Base-by-base conservation (phyloP, 2,113 vertebrate species). In the Callipepla californica region DNA sequence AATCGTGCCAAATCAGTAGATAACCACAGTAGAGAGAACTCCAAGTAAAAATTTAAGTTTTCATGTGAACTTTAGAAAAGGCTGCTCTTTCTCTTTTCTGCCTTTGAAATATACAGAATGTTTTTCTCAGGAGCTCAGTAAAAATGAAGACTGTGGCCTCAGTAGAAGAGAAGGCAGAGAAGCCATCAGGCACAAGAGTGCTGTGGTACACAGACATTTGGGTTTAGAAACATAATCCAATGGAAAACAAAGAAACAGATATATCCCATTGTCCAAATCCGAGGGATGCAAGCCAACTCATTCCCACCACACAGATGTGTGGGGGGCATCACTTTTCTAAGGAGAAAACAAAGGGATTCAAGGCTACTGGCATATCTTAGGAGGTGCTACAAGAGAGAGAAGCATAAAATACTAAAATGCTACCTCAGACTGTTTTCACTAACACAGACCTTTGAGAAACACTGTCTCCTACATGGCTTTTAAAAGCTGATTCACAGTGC, bases 271-370 rank as follows among this genome's bases (percentile, higher is more conserved):
- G 66, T 18, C 32, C 67, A 48, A 1, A 48, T 44, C 47, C 19
- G 2, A 14, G 34, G 40, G 74, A 16, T 38, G 30, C 3, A 47
- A 70, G 13, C 20, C 61, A 55, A 4, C 17, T 57, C 67, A 34
- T 36, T 59, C 44, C 30, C 57, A 89, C 15, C 10, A 4, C 78
- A 59, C 32, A 84, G 61, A 57, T 79, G 16, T 36, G 47, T 30
- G 19, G 34, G 69, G 86, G 44, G 36, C 11, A 57, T 3, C 18
- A 3, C 28, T 77, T 14, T 53, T 21, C 34, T 58, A 2, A 1
- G 50, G 45, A 92, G 53, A 45, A 59, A 81, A n/a, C 0, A 0
- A 2, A 51, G 67, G 5, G 42, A 48, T 17, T 47, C 0, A 0
- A n/a, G 21, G 5, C 58, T 55, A 38, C 0, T 69, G 50, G 22